Evolutionary conservation across 2,113 vertebrate genomes (phyloP).

Genomic region (Heterotilapia buettikoferi): DNA sequence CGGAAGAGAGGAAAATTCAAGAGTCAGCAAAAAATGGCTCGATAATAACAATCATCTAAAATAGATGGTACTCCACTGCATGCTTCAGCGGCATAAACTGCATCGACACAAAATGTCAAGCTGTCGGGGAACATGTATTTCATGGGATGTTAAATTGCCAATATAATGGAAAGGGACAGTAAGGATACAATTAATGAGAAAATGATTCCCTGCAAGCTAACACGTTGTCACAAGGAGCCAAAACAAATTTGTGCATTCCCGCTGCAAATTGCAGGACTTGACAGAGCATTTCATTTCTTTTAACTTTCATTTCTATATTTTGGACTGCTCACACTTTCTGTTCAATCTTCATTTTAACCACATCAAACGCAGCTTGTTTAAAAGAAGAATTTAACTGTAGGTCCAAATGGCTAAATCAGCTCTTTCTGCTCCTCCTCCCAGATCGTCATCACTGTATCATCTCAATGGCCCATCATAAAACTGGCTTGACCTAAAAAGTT

Average conservation of each 20-base stretch:
- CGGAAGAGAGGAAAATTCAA: conserved; percentile 3
- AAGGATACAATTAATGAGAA: conserved; percentile 38
- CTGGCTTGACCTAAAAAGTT: neutral
- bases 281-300: conserved; percentile 6
- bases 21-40: conserved; percentile 40
- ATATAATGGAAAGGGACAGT: conserved; percentile 15
- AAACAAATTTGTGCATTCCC: conserved; percentile 7
- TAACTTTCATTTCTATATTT: neutral
- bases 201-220: conserved; percentile 3
- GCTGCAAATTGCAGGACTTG: neutral
- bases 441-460: neutral
- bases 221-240: neutral
- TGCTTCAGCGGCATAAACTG: conserved; percentile 1
- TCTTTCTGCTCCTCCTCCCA: neutral
- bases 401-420: neutral
- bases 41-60: conserved; percentile 39
- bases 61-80: conserved; percentile 23
- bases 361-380: neutral
- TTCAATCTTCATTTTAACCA: neutral
- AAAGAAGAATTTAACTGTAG: neutral
- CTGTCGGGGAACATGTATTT: conserved; percentile 31
- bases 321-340: neutral
- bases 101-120: conserved; percentile 32
- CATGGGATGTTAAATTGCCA: conserved; percentile 30
- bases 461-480: neutral